phyloP scores from a whole-genome alignment of 1,140 invertebrate species.

The Drosophila arawakana region DNA sequence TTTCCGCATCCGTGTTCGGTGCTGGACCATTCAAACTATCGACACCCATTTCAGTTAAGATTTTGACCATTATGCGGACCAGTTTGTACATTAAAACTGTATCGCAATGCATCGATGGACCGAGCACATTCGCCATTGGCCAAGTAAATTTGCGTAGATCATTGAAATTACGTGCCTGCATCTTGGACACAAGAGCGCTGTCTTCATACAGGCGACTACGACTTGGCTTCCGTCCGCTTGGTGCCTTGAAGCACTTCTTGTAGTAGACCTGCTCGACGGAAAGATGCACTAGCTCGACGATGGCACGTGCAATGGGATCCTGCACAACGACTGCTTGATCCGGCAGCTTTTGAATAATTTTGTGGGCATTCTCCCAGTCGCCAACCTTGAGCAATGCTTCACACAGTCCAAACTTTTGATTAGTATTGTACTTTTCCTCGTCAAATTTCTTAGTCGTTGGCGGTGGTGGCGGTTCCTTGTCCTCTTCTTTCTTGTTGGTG shows the following conservation, averaged over 20 bases:
- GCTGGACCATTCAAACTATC: constrained; percentile 74
- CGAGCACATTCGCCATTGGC: constrained; percentile 94
- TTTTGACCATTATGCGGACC: constrained; percentile 86
- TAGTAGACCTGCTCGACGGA: constrained; percentile 95
- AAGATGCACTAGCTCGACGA: constrained; percentile 93
- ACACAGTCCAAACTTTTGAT: constrained; percentile 97
- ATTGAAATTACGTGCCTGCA: constrained; percentile 86
- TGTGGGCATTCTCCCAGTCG: constrained; percentile 94
- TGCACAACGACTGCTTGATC: constrained; percentile 92
- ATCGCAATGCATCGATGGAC: constrained; percentile 94
- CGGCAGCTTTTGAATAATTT: constrained; percentile 92
- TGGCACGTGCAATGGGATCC: constrained; percentile 90
- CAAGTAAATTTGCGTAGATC: constrained; percentile 92
- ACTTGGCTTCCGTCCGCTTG: constrained; percentile 54
- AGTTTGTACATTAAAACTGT: constrained; percentile 95
- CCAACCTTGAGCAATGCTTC: constrained; percentile 95
- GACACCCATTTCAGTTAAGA: constrained; percentile 72
- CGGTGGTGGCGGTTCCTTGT: constrained; percentile 88
- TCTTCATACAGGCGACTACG: constrained; percentile 68
- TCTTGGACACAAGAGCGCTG: constrained; percentile 60
- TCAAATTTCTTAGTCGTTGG: constrained; percentile 88
- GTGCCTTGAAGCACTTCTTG: constrained; percentile 86
- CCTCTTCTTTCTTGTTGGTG: constrained; percentile 92
- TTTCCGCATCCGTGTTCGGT: constrained; percentile 67
- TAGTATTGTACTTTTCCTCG: constrained; percentile 89